Evolutionary conservation across 2,113 vertebrate species (phyloP).

Genomic region (Dryoscopus gambensis): DNA sequence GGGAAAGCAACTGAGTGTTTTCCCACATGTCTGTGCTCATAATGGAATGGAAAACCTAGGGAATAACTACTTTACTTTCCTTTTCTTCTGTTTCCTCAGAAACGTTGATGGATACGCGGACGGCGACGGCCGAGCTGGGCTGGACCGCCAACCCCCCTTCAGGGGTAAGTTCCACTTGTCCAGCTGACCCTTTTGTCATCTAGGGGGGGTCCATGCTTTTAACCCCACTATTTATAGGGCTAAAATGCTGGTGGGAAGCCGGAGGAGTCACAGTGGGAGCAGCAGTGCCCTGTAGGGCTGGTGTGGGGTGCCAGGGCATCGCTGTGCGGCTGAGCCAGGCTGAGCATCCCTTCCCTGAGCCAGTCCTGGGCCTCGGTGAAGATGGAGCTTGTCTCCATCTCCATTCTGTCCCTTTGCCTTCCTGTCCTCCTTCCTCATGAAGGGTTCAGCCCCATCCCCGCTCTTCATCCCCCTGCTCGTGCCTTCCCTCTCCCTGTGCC

Average conservation of each 20-base stretch:
- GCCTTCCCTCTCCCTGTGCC: conserved; percentile 66
- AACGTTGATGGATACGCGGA: conserved; percentile 96
- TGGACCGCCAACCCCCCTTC: conserved; percentile 97
- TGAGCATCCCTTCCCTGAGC: not conserved
- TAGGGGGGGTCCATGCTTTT: not conserved
- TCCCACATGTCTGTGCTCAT: not conserved
- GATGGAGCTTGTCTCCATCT: not conserved
- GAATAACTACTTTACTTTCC: not conserved
- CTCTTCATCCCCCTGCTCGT: conserved; percentile 21
- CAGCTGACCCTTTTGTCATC: rapidly evolving
- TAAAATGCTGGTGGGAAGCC: rapidly evolving
- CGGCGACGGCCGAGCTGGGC: conserved; percentile 95
- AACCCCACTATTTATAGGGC: not conserved
- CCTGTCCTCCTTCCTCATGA: not conserved
- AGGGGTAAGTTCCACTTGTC: conserved; percentile 81
- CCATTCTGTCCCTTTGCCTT: not conserved
- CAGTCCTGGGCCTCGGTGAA: rapidly evolving
- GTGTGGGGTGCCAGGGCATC: rapidly evolving
- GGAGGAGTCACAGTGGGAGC: not conserved
- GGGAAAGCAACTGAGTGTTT: not conserved
- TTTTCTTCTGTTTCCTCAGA: conserved; percentile 76
- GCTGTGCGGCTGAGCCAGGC: rapidly evolving
- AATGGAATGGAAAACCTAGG: rapidly evolving
- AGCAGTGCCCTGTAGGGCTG: rapidly evolving
- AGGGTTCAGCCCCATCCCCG: not conserved